phyloP scores from a whole-genome alignment of 2,888 invertebrate genomes.

The Corythucha ciliata region DNA sequence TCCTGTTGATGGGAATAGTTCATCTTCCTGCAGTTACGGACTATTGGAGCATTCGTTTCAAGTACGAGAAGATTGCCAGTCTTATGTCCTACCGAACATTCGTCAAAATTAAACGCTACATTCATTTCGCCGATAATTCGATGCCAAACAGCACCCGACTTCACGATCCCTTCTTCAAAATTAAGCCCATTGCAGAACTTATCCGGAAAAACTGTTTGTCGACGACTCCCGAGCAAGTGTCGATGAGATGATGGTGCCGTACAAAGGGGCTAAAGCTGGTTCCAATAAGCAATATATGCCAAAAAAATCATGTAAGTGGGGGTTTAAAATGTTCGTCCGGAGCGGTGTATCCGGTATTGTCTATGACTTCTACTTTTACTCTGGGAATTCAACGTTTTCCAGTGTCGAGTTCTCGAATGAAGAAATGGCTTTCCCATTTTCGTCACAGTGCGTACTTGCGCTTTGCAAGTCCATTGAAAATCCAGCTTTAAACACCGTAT shows the following conservation, averaged over 20 bases:
- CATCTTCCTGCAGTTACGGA: no score
- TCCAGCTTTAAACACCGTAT: slow-evolving; percentile 26
- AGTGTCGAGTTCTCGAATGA: slow-evolving; percentile 31
- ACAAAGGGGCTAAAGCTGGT: not conserved
- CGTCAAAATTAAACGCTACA: slow-evolving; percentile 6
- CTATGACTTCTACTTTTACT: slow-evolving; percentile 39
- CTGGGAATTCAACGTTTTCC: slow-evolving; percentile 37
- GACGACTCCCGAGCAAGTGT: not conserved
- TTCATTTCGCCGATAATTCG: slow-evolving; percentile 18
- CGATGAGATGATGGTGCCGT: slow-evolving; percentile 1
- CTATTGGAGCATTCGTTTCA: no score
- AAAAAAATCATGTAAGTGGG: slow-evolving; percentile 40
- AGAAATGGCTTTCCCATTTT: slow-evolving; percentile 35
- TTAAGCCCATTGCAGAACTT: slow-evolving; percentile 5
- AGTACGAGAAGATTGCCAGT: slow-evolving; percentile 9
- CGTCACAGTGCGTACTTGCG: slow-evolving; percentile 37
- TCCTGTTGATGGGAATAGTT: no score
- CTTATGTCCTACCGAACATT: slow-evolving; percentile 13
- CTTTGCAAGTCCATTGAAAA: slow-evolving; percentile 33
- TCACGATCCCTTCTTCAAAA: slow-evolving; percentile 12
- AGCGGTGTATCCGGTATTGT: slow-evolving; percentile 39
- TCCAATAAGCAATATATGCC: slow-evolving; percentile 39
- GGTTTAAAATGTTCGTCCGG: slow-evolving; percentile 39
- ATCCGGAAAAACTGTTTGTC: slow-evolving; percentile 21
- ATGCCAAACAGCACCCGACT: not conserved